A percentile compares a stretch with the other conserved stretches of the same genome.
Conservation (phyloP, 1,140 invertebrate genomes). For the Drosophila watanabei region DNA sequence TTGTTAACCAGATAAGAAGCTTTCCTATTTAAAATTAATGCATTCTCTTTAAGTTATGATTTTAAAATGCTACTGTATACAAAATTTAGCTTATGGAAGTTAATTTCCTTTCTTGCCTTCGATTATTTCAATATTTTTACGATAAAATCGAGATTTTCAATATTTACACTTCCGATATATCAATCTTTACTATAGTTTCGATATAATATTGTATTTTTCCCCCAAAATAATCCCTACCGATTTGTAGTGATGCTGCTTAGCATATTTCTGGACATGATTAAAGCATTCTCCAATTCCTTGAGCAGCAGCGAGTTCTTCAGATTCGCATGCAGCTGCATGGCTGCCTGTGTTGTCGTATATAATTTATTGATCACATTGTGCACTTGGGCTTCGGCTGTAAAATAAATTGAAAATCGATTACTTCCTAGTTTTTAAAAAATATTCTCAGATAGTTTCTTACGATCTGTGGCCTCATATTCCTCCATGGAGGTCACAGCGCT, state of each 20-base stretch:
- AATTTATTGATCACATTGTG: conserved; percentile 85
- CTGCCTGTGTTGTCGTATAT: conserved; percentile 83
- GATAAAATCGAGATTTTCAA: too few species aligned
- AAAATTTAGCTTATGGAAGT: too few species aligned
- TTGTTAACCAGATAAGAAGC: too few species aligned
- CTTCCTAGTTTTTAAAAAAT: neutral
- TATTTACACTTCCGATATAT: too few species aligned
- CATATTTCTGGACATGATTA: conserved; percentile 86
- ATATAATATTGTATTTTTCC: too few species aligned
- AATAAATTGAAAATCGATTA: neutral
- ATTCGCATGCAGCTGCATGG: conserved; percentile 83
- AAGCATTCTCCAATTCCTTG: conserved; percentile 86
- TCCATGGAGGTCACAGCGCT: conserved; percentile 51
- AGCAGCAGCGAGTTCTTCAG: conserved; percentile 84
- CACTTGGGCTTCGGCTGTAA: conserved; percentile 79
- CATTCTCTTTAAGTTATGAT: too few species aligned
- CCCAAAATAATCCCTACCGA: conserved; percentile 52
- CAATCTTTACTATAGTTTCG: too few species aligned
- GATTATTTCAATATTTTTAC: too few species aligned
- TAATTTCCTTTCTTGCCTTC: too few species aligned
- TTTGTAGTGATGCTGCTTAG: conserved; percentile 84
- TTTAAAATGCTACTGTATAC: too few species aligned
- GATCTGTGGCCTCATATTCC: conserved; percentile 71
- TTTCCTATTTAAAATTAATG: too few species aligned
- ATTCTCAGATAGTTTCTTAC: conserved; percentile 39